Evolutionary conservation across 2,113 vertebrate genomes (phyloP).

Genomic region (Potamarius usumacintae): DNA sequence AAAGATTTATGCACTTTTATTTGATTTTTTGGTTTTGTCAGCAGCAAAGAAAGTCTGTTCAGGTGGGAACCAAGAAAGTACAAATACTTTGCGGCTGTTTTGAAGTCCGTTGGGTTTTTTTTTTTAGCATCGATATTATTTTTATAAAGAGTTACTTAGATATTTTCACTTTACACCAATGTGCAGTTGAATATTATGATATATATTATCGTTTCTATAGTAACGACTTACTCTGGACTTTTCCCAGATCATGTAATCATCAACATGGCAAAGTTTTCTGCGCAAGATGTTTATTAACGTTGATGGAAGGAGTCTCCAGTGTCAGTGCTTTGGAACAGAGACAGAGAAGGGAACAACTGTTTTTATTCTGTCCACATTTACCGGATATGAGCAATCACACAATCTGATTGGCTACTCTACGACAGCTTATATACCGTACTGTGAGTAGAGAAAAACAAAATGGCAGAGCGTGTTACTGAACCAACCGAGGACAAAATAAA

Average conservation of each 20-base stretch:
- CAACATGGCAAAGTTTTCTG: neutral
- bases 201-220: neutral
- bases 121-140: neutral
- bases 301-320: too few relatives aligned
- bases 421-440: too few relatives aligned
- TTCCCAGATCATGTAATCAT: neutral
- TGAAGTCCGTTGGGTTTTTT: too few relatives aligned
- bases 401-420: too few relatives aligned
- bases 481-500: too few relatives aligned
- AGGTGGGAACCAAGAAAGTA: neutral
- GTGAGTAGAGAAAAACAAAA: too few relatives aligned
- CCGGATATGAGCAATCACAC: too few relatives aligned
- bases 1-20: neutral
- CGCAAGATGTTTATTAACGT: neutral
- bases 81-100: neutral
- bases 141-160: neutral
- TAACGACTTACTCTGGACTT: neutral
- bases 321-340: too few relatives aligned
- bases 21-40: constrained; percentile 18
- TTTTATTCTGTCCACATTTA: too few relatives aligned
- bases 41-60: constrained; percentile 17
- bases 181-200: neutral
- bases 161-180: neutral
- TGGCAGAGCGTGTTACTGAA: too few relatives aligned
- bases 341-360: too few relatives aligned